phyloP scores from a whole-genome alignment of 2,797 vertebrate species.

The Schizopygopsis pylzovi region DNA sequence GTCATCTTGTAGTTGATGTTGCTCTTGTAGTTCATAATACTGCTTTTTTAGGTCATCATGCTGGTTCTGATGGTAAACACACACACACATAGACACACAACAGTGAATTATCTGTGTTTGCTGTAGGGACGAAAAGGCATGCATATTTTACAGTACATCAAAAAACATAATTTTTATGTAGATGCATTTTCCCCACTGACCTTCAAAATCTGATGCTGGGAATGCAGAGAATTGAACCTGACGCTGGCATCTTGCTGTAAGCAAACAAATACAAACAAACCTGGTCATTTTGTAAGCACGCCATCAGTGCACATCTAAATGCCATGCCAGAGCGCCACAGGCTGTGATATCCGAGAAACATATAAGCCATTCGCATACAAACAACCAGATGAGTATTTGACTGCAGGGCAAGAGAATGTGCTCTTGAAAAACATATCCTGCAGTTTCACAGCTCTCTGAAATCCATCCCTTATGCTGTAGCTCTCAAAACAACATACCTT shows the following conservation, averaged over 20 bases:
- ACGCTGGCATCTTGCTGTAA: constrained; percentile 89
- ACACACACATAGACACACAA: neutral
- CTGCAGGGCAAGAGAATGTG: neutral
- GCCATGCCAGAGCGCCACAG: neutral
- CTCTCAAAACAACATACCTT: constrained; percentile 81
- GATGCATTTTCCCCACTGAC: constrained; percentile 71
- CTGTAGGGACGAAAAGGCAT: neutral
- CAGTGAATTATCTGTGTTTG: neutral
- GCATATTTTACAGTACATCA: neutral
- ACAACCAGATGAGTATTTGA: constrained; percentile 22
- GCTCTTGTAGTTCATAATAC: constrained; percentile 88
- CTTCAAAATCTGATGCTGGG: constrained; percentile 99
- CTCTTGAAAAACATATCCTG: neutral
- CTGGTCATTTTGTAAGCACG: neutral
- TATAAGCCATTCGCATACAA: neutral
- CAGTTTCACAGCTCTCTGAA: neutral
- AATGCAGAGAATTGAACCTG: constrained; percentile 88
- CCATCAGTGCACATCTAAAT: neutral
- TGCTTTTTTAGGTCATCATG: constrained; percentile 95
- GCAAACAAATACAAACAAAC: constrained; percentile 51
- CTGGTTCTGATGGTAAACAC: constrained; percentile 84
- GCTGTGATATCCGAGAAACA: neutral
- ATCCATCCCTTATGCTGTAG: neutral
- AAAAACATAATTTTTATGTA: neutral
- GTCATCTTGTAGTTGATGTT: constrained; percentile 87